A percentile compares a stretch with the other conserved stretches of the same genome.
These are phyloP conservation scores for Anhinga anhinga DNA, from an alignment of 2,113 vertebrate species.

Conservation along the genomic window DNA sequence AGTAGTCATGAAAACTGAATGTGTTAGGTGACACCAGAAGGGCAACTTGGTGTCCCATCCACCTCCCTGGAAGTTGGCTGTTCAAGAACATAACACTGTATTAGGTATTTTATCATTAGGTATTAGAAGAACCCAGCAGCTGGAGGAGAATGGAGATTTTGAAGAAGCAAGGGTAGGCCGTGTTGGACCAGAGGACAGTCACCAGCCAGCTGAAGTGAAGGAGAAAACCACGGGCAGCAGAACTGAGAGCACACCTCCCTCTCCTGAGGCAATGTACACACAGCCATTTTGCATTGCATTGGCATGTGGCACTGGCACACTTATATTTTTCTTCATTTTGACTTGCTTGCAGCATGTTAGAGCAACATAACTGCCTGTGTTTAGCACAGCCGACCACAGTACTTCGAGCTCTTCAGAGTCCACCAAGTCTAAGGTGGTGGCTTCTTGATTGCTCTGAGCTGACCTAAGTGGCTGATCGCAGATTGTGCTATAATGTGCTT, in stretches of 20 bases:
- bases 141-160: not conserved
- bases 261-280: not conserved
- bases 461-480: not conserved
- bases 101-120: not conserved
- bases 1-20: not conserved
- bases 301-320: not conserved
- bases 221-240: not conserved
- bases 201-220: not conserved
- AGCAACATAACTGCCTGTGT: not conserved
- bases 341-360: not conserved
- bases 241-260: not conserved
- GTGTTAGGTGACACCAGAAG: not conserved
- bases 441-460: not conserved
- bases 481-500: not conserved
- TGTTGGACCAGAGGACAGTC: not conserved
- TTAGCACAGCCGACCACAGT: not conserved
- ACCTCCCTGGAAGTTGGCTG: not conserved
- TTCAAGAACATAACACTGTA: not conserved
- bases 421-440: not conserved
- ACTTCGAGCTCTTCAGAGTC: not conserved
- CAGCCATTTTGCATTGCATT: fast-evolving
- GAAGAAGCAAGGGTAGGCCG: not conserved
- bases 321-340: not conserved
- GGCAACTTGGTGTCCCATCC: not conserved
- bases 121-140: not conserved